Evolutionary conservation across 2,797 vertebrate genomes (phyloP), one percentile per base, ranked within the genome.

Genomic region (Pelodytes ibericus): DNA sequence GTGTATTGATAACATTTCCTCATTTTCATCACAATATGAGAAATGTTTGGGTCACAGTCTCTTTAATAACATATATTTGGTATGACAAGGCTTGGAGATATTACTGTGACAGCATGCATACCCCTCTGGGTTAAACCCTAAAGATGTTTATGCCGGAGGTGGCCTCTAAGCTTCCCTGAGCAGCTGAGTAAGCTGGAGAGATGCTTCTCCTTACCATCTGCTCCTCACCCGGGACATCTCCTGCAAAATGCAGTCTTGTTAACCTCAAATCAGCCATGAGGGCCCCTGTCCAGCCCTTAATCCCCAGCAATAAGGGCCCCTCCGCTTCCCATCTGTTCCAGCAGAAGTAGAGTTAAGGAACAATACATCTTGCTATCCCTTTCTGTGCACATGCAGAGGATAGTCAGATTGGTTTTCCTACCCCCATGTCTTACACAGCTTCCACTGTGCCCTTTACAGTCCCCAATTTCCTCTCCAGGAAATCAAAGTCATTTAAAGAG

Each of bases 251-350:
- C 90, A 91, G 88, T 91, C 89, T 88, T 89, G 93, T 95, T 95
- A 94, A 94, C 92, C 91, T 93, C 88, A 93, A 93, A 94, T 94
- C 90, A 95, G 91, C 90, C 92, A 89, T 87, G 85, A 87, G 92
- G 89, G 88, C 85, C 61, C 70, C 89, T 84, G 86, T 86, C 79
- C 83, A 81, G 33, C 16, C 33, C 20, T 22, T 77, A 66, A 66
- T 77, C 62, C 41, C 10, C 30, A 26, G 26, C 36, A 33, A 30
- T 22, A 20, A 27, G 60, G 67, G 60, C 51, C 75, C 49, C 82
- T 80, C 78, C 60, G 80, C 80, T 85, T 85, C 84, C 85, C 88
- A 91, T 87, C 82, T 33, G 44, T 84, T 89, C 88, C 85, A 85
- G 92, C 90, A 92, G 93, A 89, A 85, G 83, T 81, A 77, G 75